Conservation (phyloP, 2,113 vertebrate species). For the Lathamus discolor region DNA sequence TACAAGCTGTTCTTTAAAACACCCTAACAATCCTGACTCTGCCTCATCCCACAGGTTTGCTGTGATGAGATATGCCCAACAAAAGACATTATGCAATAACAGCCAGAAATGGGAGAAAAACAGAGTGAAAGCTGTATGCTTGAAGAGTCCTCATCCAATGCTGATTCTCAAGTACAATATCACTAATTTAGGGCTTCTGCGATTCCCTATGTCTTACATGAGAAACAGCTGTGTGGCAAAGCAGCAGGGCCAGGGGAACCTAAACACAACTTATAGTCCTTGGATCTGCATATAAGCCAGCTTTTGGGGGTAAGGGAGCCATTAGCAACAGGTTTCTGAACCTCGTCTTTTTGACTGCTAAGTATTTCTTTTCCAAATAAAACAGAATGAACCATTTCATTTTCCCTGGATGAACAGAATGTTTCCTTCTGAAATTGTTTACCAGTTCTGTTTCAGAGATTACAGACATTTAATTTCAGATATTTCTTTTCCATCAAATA, state of each 20-base stretch:
- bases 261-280: neutral
- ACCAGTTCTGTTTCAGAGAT: neutral
- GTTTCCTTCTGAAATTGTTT: neutral
- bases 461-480: neutral
- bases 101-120: neutral
- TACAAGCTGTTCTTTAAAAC: neutral
- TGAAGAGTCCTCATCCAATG: neutral
- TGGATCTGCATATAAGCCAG: neutral
- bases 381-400: neutral
- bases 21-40: neutral
- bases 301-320: neutral
- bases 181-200: neutral
- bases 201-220: rapidly evolving
- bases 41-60: neutral
- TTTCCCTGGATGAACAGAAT: neutral
- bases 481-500: neutral
- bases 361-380: neutral
- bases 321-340: neutral
- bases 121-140: neutral
- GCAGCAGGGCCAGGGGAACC: neutral
- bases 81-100: neutral
- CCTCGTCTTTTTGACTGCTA: neutral
- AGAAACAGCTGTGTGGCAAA: neutral
- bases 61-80: neutral
- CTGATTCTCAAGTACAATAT: neutral